Percentiles rank a stretch among this genome's conserved stretches.
These are phyloP conservation scores for Lampris incognitus DNA, from an alignment of 2,113 vertebrate species.

Conservation along the genomic window DNA sequence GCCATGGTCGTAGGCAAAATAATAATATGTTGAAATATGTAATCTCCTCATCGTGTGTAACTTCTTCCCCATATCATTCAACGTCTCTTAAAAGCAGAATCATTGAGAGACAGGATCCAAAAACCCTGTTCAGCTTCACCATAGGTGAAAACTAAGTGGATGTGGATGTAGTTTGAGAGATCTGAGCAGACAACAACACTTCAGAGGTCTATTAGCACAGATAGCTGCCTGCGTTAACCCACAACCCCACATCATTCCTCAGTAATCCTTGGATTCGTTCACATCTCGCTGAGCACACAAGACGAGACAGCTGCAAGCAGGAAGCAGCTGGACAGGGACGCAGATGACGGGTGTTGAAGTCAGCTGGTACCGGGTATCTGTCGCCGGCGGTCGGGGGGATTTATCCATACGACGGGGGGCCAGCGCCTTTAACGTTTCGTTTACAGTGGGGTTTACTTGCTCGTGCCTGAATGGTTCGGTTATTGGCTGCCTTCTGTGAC, in stretches of 20 bases:
- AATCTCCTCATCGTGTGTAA: no score
- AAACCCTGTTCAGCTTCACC: no score
- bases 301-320: conserved; percentile 55
- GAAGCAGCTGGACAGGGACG: conserved; percentile 61
- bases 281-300: conserved; percentile 26
- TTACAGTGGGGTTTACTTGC: conserved; percentile 39
- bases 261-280: conserved; percentile 16
- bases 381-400: conserved; percentile 32
- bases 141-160: no score
- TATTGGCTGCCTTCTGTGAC: background rate
- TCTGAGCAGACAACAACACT: no score
- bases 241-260: background rate
- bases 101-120: no score
- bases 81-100: no score
- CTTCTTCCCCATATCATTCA: no score
- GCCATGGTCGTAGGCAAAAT: no score
- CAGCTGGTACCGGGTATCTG: conserved; percentile 34
- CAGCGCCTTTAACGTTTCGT: conserved; percentile 51
- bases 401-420: conserved; percentile 41
- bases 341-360: conserved; percentile 39
- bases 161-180: no score
- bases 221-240: background rate
- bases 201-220: no score
- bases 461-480: conserved; percentile 40
- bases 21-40: no score